Percentiles rank a stretch among this genome's conserved stretches.
phyloP scores from a whole-genome alignment of 2,888 invertebrate species.

The Crossocerus cetratus region DNA sequence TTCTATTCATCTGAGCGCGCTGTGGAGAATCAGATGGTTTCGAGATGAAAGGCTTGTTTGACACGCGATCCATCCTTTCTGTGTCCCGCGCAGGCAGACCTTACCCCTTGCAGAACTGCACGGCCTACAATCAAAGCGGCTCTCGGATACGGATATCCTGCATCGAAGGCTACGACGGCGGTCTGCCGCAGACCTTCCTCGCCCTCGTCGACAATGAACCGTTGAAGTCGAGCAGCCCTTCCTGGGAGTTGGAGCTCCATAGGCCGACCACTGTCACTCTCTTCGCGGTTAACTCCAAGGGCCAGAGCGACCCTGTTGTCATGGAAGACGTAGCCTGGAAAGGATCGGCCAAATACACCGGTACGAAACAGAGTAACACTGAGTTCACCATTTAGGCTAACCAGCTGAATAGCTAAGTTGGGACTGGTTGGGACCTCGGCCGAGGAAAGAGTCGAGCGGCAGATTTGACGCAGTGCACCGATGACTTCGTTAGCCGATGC shows the following conservation, averaged over 20 bases:
- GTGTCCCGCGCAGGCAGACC: slow-evolving; percentile 85
- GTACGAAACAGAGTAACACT: slow-evolving; percentile 57
- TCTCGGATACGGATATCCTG: slow-evolving; percentile 93
- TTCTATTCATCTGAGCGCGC: too few species aligned
- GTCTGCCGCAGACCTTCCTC: slow-evolving; percentile 90
- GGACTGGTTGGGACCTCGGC: too few species aligned
- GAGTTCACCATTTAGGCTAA: not conserved
- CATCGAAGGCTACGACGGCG: slow-evolving; percentile 92
- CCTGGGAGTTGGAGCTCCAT: slow-evolving; percentile 73
- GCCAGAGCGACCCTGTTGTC: slow-evolving; percentile 89
- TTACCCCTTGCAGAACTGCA: slow-evolving; percentile 91
- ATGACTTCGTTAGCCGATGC: too few species aligned
- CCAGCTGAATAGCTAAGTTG: not conserved
- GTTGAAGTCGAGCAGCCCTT: slow-evolving; percentile 68
- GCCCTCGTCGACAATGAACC: slow-evolving; percentile 71
- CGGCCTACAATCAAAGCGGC: slow-evolving; percentile 90
- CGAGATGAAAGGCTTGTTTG: too few species aligned
- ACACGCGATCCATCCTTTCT: not conserved
- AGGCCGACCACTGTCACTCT: slow-evolving; percentile 82
- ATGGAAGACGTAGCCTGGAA: slow-evolving; percentile 91
- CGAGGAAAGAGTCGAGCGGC: too few species aligned
- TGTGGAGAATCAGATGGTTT: too few species aligned
- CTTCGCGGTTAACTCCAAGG: slow-evolving; percentile 92
- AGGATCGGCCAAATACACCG: slow-evolving; percentile 83
- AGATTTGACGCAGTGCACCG: not conserved